A percentile compares a stretch with the other conserved stretches of the same genome.
Conservation (phyloP, 2,797 vertebrate genomes). For the Masticophis lateralis region DNA sequence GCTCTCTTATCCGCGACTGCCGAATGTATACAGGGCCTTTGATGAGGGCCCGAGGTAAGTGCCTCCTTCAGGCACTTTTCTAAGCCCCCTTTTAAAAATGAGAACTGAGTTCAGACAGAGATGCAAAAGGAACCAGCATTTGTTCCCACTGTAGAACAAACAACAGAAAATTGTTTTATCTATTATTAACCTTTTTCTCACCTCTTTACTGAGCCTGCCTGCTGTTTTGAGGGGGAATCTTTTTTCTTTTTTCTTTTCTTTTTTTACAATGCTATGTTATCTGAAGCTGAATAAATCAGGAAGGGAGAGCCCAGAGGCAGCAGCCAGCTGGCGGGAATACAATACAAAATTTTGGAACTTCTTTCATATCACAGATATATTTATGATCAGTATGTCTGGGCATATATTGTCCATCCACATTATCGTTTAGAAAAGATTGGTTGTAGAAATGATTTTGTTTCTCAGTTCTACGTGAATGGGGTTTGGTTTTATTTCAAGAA, state of each 20-base stretch:
- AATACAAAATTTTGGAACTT: constrained; percentile 43
- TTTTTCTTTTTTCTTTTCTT: too few relatives aligned
- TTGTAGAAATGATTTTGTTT: constrained; percentile 20
- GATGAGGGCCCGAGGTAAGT: neutral
- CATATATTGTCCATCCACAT: neutral
- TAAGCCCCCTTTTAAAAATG: neutral
- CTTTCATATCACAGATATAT: constrained; percentile 26
- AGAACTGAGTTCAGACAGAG: neutral
- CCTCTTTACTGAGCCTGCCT: neutral
- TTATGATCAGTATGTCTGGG: constrained; percentile 18
- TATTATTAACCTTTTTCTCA: neutral
- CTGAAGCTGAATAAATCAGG: neutral
- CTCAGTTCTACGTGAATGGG: neutral
- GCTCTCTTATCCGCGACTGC: neutral
- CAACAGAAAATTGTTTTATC: neutral
- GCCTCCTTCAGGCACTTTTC: neutral
- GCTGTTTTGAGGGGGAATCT: neutral
- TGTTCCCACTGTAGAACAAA: rapidly evolving
- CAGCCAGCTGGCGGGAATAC: constrained; percentile 10
- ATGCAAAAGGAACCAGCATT: neutral
- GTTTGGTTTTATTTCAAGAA: neutral
- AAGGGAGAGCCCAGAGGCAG: neutral
- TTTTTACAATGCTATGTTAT: neutral
- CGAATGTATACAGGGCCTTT: neutral
- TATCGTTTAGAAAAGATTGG: constrained; percentile 13